Evolutionary conservation across 2,797 vertebrate genomes (phyloP), one percentile per base, ranked within the genome.

Genomic region (Thunnus albacares): DNA sequence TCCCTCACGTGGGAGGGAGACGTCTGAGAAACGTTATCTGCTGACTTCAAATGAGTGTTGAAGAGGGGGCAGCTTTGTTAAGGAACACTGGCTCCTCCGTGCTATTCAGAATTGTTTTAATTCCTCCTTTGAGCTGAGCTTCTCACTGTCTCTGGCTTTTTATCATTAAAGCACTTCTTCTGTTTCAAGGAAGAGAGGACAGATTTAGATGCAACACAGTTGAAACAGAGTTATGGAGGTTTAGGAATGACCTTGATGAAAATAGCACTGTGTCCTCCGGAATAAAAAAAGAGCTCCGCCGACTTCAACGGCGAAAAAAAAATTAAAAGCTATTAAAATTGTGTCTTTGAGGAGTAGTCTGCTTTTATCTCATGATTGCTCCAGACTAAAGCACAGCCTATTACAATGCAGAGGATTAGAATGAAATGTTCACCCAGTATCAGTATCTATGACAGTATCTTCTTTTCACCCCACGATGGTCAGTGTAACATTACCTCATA

Each of bases 231-330:
- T 86, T 81, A 90, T 87, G 82, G 65, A 62, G 83, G 77, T 88
- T 85, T 80, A 79, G 71, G 62, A 67, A 57, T 73, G 85, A 92
- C 92, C 90, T 92, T 91, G 90, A 88, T 88, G 60, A 79, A 82
- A 88, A 87, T 74, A 79, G 73, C 55, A 24, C 55, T 3, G 56
- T 13, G 81, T 86, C 83, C 81, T 85, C 60, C 12, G 67, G 47
- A 77, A 80, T 84, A 87, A 77, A 79, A 88, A 80, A 77, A 30
- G 45, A 86, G 70, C 65, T 69, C 14, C 5, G 35, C 69, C 7
- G 14, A 78, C 77, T 82, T 81, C 26, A 69, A 60, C 6, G 5
- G 17, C 1, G 18, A 55, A 78, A 30, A 30, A 28, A 38, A 80
- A 86, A 87, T 89, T 68, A 81, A 71, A 87, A 81, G 71, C 82